These are phyloP conservation scores for Acleris sparsana DNA, from an alignment of 2,888 invertebrate species.

Conservation along the genomic window DNA sequence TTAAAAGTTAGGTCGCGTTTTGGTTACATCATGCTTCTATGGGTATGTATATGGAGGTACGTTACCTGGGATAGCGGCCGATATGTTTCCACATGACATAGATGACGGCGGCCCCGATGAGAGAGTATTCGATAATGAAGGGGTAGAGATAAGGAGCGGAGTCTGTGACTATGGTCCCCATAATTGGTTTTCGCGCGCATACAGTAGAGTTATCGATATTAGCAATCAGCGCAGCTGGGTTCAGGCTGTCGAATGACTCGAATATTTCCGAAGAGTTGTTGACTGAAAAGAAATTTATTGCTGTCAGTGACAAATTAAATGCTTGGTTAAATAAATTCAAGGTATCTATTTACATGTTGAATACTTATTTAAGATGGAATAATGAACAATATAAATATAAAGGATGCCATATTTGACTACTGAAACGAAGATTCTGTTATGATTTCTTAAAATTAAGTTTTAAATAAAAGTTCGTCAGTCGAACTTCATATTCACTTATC, in stretches of 20 bases:
- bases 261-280: slow-evolving; percentile 74
- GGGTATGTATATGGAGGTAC: neutral
- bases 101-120: slow-evolving; percentile 97
- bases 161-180: slow-evolving; percentile 96
- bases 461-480: neutral
- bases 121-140: slow-evolving; percentile 97
- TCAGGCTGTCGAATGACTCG: slow-evolving; percentile 84
- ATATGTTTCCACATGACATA: slow-evolving; percentile 99
- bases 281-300: slow-evolving; percentile 57
- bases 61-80: slow-evolving; percentile 91
- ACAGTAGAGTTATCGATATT: slow-evolving; percentile 84
- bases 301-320: slow-evolving; percentile 3
- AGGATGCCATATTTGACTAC: neutral
- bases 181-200: slow-evolving; percentile 93
- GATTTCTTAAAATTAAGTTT: too few relatives aligned
- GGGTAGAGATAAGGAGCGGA: slow-evolving; percentile 98
- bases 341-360: slow-evolving; percentile 7
- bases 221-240: slow-evolving; percentile 84
- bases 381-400: slow-evolving; percentile 19
- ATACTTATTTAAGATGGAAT: slow-evolving; percentile 12
- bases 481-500: neutral
- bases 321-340: neutral
- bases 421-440: slow-evolving; percentile 11
- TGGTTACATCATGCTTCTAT: slow-evolving; percentile 36
- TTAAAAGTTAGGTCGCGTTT: slow-evolving; percentile 33